A percentile compares a stretch with the other conserved stretches of the same genome.
Evolutionary conservation across 1,140 invertebrate genomes (phyloP).

Genomic region (Drosophila quadrilineata): DNA sequence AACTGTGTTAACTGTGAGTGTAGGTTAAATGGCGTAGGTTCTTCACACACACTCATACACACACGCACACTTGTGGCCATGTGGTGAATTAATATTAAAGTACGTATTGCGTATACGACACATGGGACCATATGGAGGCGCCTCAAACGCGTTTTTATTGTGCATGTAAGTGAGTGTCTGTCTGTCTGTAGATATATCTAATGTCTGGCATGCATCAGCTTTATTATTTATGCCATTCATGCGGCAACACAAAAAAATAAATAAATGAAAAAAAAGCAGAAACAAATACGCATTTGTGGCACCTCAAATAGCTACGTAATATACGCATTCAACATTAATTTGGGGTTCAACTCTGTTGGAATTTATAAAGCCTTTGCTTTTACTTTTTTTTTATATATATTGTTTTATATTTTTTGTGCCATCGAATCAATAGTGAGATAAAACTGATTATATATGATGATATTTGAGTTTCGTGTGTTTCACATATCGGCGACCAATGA

Average conservation of each 20-base stretch:
- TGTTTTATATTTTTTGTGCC: too few species aligned
- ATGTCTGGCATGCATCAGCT: conserved; percentile 42
- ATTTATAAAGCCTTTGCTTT: too few species aligned
- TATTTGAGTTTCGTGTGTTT: conserved; percentile 40
- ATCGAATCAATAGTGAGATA: too few species aligned
- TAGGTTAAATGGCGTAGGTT: too few species aligned
- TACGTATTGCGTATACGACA: conserved; percentile 65
- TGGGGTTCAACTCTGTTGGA: too few species aligned
- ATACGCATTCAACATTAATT: too few species aligned
- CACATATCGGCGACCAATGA: conserved; percentile 26
- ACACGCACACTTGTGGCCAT: neutral
- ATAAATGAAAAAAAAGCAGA: too few species aligned
- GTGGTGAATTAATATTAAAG: conserved; percentile 52
- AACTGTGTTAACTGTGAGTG: too few species aligned
- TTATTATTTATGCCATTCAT: conserved; percentile 68
- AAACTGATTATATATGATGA: conserved; percentile 37
- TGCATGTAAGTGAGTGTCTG: neutral
- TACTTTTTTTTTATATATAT: too few species aligned
- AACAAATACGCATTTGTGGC: too few species aligned
- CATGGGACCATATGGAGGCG: conserved; percentile 51
- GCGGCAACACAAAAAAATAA: conserved; percentile 36
- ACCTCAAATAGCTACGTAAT: too few species aligned
- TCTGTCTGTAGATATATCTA: neutral
- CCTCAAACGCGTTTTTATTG: conserved; percentile 40
- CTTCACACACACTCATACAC: conserved; percentile 20